Evolutionary conservation across 2,797 vertebrate species (phyloP).

Genomic region (Hylomyscus alleni): DNA sequence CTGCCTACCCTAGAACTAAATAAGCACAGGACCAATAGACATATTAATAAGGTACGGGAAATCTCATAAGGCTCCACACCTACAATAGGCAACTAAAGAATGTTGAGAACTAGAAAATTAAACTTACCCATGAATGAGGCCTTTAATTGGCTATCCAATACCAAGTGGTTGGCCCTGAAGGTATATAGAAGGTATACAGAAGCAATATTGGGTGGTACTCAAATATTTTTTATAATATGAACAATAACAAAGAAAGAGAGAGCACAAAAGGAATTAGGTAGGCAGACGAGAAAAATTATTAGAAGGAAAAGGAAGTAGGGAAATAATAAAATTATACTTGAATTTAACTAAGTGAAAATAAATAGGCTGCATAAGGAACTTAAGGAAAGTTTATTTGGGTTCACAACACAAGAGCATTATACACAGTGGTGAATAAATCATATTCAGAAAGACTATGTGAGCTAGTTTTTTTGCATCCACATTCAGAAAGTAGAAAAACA

Average conservation of each 20-base stretch:
- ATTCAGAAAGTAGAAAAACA: neutral
- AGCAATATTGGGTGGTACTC: neutral
- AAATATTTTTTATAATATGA: neutral
- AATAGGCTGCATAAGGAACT: neutral
- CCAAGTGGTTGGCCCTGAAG: neutral
- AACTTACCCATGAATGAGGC: neutral
- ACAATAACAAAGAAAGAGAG: neutral
- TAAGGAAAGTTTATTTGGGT: neutral
- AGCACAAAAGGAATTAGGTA: neutral
- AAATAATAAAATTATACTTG: neutral
- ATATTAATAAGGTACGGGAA: neutral
- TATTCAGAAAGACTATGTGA: neutral
- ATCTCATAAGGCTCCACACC: neutral
- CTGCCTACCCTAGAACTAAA: neutral
- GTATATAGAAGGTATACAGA: neutral
- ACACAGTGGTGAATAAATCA: neutral
- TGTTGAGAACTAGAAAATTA: neutral
- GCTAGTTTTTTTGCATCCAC: neutral
- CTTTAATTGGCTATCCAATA: neutral
- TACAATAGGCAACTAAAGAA: neutral
- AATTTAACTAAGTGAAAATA: neutral
- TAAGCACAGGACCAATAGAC: too few species aligned
- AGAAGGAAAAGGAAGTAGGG: too few species aligned
- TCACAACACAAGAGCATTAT: neutral
- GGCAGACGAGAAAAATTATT: neutral